Base-by-base conservation (phyloP, 2,888 invertebrate species). In the Lagria hirta region DNA sequence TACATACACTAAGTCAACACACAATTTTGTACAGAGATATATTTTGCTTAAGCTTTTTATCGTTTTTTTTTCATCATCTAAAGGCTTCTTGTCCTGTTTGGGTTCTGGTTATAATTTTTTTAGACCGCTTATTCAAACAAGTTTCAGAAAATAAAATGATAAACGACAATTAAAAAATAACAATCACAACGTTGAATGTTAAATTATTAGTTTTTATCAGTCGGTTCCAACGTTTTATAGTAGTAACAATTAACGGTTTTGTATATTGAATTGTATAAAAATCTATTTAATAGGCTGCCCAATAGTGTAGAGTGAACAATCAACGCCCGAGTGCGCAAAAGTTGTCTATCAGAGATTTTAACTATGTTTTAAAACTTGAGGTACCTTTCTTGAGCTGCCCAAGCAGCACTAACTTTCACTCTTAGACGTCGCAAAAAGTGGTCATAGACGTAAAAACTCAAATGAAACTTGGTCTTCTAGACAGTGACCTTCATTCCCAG, bases 71-170 rank as follows among this genome's bases (percentile, higher is more conserved):
- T 41, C 33, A 27, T 54, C 29, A 15, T 36, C 36, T 34, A 38
- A 52, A 54, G 48, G 51, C 51, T 50, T n/a, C n/a, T 47, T 51
- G 49, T 57, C 54, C 54, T 52, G 56, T 56, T 51, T 49, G 43
- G 50, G n/a, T n/a, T n/a, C n/a, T 58, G 47, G 41, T n/a, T 42
- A 41, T 52, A 48, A 43, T 32, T 11, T 37, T 37, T 8, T 54
- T 59, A 64, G 62, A 66, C 64, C 64, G 64, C 64, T 62, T 64
- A 57, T 53, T 52, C 51, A 52, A 62, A 63, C 64, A 65, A 61
- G 63, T 65, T 64, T 62, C 64, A 64, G 61, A 61, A 32, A 44
- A 33, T 16, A 40, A 49, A 42, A 18, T 10, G 26, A 38, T 29
- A 30, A 23, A 11, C 24, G 43, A 38, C 22, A 26, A 34, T 21